Evolutionary conservation across 2,113 vertebrate species (phyloP).

Genomic region (Parus major): DNA sequence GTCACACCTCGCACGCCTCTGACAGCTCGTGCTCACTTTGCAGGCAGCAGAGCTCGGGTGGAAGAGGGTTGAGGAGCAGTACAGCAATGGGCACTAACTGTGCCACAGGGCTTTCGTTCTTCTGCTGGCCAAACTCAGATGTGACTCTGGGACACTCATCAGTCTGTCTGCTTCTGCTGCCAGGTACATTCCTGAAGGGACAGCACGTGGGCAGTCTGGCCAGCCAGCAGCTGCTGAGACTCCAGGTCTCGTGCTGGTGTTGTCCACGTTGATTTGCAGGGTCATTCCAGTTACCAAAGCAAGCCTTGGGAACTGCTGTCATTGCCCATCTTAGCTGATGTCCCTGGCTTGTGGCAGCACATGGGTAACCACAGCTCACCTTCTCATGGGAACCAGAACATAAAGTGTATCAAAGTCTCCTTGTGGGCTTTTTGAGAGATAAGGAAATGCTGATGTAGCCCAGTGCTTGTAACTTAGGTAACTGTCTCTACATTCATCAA

Average conservation of each 20-base stretch:
- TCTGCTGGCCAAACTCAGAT: neutral
- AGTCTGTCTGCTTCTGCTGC: neutral
- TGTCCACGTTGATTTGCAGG: neutral
- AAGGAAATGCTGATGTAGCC: neutral
- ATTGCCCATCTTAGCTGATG: neutral
- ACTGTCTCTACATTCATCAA: neutral
- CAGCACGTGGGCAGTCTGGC: neutral
- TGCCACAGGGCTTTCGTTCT: neutral
- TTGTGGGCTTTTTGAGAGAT: neutral
- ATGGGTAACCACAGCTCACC: neutral
- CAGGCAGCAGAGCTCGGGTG: neutral
- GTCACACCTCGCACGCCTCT: neutral
- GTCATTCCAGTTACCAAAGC: neutral
- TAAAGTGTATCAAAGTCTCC: neutral
- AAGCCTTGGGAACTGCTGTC: neutral
- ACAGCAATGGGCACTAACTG: neutral
- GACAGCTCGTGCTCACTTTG: neutral
- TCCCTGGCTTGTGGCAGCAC: neutral
- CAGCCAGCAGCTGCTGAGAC: neutral
- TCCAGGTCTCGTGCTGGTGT: rapidly evolving
- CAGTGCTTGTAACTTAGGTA: neutral
- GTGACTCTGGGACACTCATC: neutral
- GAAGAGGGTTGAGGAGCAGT: neutral
- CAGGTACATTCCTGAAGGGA: neutral
- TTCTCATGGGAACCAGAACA: rapidly evolving